These are phyloP conservation scores for Cotesia chilonis DNA, from an alignment of 1,140 invertebrate genomes.

Conservation along the genomic window DNA sequence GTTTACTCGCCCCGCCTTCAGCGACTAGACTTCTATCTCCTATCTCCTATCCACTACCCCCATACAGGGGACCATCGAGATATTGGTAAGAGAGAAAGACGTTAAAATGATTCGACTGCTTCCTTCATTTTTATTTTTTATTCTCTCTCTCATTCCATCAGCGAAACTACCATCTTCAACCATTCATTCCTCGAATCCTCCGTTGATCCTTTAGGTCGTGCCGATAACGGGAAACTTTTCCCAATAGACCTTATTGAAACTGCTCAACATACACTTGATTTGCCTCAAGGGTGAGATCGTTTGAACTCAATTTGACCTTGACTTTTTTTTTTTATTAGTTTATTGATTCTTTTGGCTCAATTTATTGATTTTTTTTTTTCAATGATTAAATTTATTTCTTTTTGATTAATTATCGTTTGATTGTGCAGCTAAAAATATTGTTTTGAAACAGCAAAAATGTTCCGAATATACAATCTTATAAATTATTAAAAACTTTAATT, in stretches of 20 bases:
- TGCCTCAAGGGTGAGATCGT: neutral
- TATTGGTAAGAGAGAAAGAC: neutral
- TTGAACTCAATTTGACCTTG: too few relatives aligned
- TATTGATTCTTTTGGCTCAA: neutral
- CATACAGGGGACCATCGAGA: neutral
- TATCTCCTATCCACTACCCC: too few relatives aligned
- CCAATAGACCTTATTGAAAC: constrained; percentile 9
- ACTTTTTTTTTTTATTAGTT: neutral
- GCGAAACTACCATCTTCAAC: neutral
- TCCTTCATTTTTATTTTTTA: neutral
- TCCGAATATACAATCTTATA: too few relatives aligned
- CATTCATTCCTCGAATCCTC: neutral
- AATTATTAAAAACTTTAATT: too few relatives aligned
- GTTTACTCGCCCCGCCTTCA: too few relatives aligned
- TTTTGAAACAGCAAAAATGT: too few relatives aligned
- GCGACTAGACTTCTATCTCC: too few relatives aligned
- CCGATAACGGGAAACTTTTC: constrained; percentile 20
- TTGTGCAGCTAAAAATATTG: too few relatives aligned
- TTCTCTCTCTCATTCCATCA: neutral
- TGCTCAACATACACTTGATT: neutral
- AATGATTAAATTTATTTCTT: neutral
- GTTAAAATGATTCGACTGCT: constrained; percentile 16
- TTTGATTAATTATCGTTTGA: too few relatives aligned
- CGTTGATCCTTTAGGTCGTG: constrained; percentile 6
- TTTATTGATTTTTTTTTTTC: neutral